Conservation (phyloP, 2,797 vertebrate genomes). For the Dermochelys coriacea region DNA sequence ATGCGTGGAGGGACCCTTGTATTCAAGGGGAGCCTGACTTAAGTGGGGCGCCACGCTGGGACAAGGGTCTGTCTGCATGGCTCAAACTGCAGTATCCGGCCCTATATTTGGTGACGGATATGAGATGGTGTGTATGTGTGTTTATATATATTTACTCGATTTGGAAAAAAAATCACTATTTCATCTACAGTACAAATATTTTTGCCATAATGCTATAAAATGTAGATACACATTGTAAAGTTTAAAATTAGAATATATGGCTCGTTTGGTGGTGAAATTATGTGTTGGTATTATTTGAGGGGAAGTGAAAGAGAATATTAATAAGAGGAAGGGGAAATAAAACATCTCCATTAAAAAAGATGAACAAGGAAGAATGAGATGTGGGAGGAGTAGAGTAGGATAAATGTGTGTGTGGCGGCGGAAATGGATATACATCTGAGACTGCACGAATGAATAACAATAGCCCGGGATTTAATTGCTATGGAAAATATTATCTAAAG, state of each 20-base stretch:
- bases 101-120: neutral
- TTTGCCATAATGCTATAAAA: neutral
- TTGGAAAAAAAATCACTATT: neutral
- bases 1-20: neutral
- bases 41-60: neutral
- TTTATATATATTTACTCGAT: neutral
- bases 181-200: neutral
- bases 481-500: conserved; percentile 38
- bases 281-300: neutral
- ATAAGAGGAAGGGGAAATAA: conserved; percentile 56
- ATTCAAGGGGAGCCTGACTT: neutral
- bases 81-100: fast-evolving
- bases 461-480: conserved; percentile 18
- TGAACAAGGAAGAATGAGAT: conserved; percentile 15
- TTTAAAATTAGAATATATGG: neutral
- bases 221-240: neutral
- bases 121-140: neutral
- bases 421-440: conserved; percentile 47
- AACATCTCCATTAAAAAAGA: neutral
- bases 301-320: conserved; percentile 52
- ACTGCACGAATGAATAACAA: conserved; percentile 47
- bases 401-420: conserved; percentile 21
- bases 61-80: neutral
- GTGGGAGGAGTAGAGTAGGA: neutral
- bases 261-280: conserved; percentile 39